These are phyloP conservation scores for Cheilosia grossa DNA, from an alignment of 2,888 invertebrate genomes.

Conservation along the genomic window DNA sequence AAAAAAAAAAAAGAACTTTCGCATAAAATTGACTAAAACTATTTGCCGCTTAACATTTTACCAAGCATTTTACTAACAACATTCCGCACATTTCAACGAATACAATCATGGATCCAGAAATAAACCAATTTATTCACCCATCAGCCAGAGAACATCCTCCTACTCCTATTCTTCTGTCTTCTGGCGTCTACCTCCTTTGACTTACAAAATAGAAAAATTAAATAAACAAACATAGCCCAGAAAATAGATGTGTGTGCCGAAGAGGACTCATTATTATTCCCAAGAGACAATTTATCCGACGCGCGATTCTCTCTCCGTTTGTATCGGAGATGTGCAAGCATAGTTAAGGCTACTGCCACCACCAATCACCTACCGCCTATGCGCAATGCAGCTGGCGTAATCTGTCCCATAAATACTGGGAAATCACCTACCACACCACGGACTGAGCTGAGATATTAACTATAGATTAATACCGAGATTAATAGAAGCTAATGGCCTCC, in stretches of 20 bases:
- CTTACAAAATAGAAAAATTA: constrained; percentile 3
- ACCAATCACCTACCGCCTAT: constrained; percentile 12
- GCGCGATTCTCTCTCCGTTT: constrained; percentile 7
- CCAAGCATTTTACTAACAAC: constrained; percentile 4
- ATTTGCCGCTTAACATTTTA: not conserved
- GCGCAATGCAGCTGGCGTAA: constrained; percentile 48
- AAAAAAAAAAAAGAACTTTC: not conserved
- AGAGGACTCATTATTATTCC: constrained; percentile 29
- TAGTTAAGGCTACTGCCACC: constrained; percentile 2
- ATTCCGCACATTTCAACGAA: constrained; percentile 17
- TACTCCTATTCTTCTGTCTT: constrained; percentile 1
- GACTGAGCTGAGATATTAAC: constrained; percentile 40
- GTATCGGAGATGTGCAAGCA: not conserved
- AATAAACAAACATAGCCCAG: constrained; percentile 49
- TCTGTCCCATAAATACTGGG: constrained; percentile 61
- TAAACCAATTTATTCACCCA: constrained; percentile 45
- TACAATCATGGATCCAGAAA: constrained; percentile 24
- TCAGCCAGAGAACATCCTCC: constrained; percentile 15
- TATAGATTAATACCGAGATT: constrained; percentile 52
- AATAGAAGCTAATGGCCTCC: constrained; percentile 50
- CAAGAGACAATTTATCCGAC: constrained; percentile 6
- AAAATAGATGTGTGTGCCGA: constrained; percentile 5
- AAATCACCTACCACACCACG: constrained; percentile 24
- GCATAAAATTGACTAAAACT: constrained; percentile 13
- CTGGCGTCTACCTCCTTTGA: not conserved